Percentiles rank a stretch among this genome's conserved stretches.
phyloP scores from a whole-genome alignment of 2,888 invertebrate species.

The Buathra laborator region DNA sequence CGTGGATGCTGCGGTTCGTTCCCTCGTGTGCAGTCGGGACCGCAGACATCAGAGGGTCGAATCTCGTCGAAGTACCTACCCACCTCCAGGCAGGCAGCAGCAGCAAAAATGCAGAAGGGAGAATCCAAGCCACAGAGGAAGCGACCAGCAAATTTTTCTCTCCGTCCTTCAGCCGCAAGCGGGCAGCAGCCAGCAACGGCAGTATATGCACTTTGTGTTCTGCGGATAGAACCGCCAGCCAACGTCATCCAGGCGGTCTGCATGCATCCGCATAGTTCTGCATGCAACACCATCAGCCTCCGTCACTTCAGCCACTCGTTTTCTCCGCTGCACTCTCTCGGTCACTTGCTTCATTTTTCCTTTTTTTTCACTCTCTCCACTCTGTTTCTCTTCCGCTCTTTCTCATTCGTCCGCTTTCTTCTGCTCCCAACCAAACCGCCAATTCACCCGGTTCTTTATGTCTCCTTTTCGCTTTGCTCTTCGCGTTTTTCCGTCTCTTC shows the following conservation, averaged over 20 bases:
- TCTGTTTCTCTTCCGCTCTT: slow-evolving; percentile 31
- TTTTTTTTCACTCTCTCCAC: slow-evolving; percentile 33
- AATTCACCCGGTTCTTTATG: slow-evolving; percentile 52
- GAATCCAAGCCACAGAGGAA: slow-evolving; percentile 61
- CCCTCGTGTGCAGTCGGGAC: slow-evolving; percentile 26
- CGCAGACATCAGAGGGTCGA: slow-evolving; percentile 78
- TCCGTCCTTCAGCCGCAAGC: slow-evolving; percentile 42
- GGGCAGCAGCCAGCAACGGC: slow-evolving; percentile 27
- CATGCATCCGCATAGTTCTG: slow-evolving; percentile 47
- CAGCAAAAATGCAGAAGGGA: slow-evolving; percentile 60
- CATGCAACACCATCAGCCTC: slow-evolving; percentile 66
- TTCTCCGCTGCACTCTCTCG: slow-evolving; percentile 59
- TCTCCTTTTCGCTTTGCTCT: slow-evolving; percentile 43
- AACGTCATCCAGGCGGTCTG: slow-evolving; percentile 57
- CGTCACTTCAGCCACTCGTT: slow-evolving; percentile 71
- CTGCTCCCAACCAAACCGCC: slow-evolving; percentile 31
- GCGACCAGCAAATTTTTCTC: slow-evolving; percentile 60
- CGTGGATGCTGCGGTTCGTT: slow-evolving; percentile 21
- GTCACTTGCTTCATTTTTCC: slow-evolving; percentile 40
- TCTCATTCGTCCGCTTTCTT: slow-evolving; percentile 49
- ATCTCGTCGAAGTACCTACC: slow-evolving; percentile 73
- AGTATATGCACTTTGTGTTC: slow-evolving; percentile 53
- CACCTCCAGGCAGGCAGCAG: slow-evolving; percentile 1
- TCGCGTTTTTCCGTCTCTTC: slow-evolving; percentile 33
- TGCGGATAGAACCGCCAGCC: slow-evolving; percentile 19